These are phyloP conservation scores for Kradibia gibbosae DNA, from an alignment of 1,140 invertebrate species.

Conservation along the genomic window DNA sequence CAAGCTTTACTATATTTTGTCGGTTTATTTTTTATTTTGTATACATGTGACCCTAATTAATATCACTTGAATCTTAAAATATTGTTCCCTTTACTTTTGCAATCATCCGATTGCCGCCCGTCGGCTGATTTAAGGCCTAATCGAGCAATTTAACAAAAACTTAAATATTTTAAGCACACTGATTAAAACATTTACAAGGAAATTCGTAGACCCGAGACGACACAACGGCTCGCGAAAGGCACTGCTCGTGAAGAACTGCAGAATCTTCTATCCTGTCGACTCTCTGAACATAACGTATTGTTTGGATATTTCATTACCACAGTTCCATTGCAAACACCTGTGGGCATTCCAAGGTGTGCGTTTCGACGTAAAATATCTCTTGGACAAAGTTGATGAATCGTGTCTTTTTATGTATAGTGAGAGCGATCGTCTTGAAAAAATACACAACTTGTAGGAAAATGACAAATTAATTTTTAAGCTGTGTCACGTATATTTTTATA, in stretches of 20 bases:
- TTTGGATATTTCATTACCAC: constrained; percentile 50
- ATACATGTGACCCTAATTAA: too few species aligned
- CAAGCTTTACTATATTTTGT: too few species aligned
- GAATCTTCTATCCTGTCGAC: constrained; percentile 27
- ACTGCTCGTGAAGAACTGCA: constrained; percentile 43
- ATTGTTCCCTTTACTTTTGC: too few species aligned
- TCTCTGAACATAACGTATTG: constrained; percentile 23
- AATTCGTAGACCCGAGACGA: neutral
- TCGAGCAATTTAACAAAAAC: too few species aligned
- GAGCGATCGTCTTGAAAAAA: constrained; percentile 2
- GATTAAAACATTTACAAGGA: neutral
- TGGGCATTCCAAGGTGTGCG: constrained; percentile 24
- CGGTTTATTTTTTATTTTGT: too few species aligned
- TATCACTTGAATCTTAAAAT: too few species aligned
- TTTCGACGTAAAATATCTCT: constrained; percentile 41
- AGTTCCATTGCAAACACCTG: constrained; percentile 45
- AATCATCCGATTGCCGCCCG: too few species aligned
- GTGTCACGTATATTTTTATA: constrained; percentile 5
- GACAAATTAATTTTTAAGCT: neutral
- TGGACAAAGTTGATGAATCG: constrained; percentile 29
- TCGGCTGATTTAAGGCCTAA: too few species aligned
- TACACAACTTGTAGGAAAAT: neutral
- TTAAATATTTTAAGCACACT: neutral
- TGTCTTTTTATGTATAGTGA: neutral
- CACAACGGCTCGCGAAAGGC: constrained; percentile 9